These are phyloP conservation scores for Periplaneta americana DNA, from an alignment of 1,140 invertebrate genomes.

Conservation along the genomic window DNA sequence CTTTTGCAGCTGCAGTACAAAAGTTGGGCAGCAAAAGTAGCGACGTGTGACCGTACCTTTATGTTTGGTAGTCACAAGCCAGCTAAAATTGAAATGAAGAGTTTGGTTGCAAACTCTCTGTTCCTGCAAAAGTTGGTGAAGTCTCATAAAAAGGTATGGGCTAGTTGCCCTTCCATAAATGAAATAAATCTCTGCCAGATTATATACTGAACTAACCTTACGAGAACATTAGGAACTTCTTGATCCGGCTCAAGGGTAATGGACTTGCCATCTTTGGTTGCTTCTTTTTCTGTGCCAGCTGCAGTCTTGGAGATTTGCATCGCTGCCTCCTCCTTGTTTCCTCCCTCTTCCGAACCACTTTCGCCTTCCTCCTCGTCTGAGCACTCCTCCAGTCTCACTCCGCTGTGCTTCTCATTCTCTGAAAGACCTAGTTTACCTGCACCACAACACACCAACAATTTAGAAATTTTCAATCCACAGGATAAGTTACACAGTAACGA, in stretches of 20 bases:
- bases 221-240: constrained; percentile 24
- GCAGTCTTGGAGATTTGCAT: not conserved
- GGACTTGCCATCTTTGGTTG: not conserved
- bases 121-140: no score
- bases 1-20: no score
- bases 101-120: no score
- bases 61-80: no score
- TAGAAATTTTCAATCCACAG: no score
- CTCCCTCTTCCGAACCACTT: constrained; percentile 15
- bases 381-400: not conserved
- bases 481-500: not conserved
- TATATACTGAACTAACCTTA: constrained; percentile 16
- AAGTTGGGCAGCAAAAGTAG: no score
- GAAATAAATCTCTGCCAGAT: not conserved
- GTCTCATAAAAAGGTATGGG: no score
- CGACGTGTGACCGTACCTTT: no score
- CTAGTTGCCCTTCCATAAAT: no score
- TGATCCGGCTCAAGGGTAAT: constrained; percentile 22
- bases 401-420: not conserved
- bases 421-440: not conserved
- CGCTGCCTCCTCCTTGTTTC: constrained; percentile 19
- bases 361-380: constrained; percentile 25
- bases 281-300: constrained; percentile 2
- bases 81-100: no score
- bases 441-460: not conserved